phyloP scores from a whole-genome alignment of 2,113 vertebrate genomes.

The Cyprinus carpio region DNA sequence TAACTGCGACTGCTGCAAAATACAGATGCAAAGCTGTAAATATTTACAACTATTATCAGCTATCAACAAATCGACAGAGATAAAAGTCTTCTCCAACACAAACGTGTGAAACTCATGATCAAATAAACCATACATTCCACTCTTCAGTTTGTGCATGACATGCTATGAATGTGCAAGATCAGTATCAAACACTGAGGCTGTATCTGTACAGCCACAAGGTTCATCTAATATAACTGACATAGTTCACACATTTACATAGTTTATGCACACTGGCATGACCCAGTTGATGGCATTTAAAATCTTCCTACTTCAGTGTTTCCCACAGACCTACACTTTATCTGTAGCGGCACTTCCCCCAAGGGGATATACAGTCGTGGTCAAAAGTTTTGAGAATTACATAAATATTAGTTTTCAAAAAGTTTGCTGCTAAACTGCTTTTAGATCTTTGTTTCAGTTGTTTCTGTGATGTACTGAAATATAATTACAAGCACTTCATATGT shows the following conservation, averaged over 20 bases:
- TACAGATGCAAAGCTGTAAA: neutral
- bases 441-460: too few species aligned
- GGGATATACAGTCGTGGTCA: too few species aligned
- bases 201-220: neutral
- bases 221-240: too few species aligned
- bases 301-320: neutral
- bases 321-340: too few species aligned
- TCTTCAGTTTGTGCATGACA: neutral
- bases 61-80: neutral
- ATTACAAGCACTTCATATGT: too few species aligned
- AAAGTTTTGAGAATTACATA: too few species aligned
- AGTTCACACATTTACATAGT: neutral
- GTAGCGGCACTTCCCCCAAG: too few species aligned
- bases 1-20: conserved; percentile 77
- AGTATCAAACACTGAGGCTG: neutral
- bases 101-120: neutral
- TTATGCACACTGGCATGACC: neutral
- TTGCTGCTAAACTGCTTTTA: too few species aligned
- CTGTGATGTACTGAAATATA: too few species aligned
- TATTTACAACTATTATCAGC: neutral
- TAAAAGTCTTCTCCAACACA: neutral
- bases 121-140: neutral
- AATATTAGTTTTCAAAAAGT: too few species aligned
- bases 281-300: neutral
- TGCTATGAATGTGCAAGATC: neutral